These are phyloP conservation scores for Thermophis baileyi DNA, from an alignment of 2,113 vertebrate species.

Conservation along the genomic window DNA sequence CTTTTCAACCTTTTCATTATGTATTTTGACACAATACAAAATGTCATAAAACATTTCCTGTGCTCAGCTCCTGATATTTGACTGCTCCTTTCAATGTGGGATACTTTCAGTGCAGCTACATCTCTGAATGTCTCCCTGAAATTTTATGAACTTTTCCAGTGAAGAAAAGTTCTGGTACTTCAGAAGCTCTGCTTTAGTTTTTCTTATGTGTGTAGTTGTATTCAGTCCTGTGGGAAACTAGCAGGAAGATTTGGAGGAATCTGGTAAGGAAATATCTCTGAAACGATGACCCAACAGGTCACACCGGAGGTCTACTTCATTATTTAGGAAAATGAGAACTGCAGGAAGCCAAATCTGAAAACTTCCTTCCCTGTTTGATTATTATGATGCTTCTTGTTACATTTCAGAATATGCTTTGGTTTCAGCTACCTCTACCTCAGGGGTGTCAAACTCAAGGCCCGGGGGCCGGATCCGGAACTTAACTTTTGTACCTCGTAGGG, in stretches of 20 bases:
- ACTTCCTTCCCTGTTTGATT: neutral
- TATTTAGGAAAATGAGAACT: neutral
- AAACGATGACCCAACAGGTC: neutral
- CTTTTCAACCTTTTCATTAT: neutral
- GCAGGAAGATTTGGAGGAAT: neutral
- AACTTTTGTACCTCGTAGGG: neutral
- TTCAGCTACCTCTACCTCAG: neutral
- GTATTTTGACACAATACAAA: neutral
- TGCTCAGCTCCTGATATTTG: neutral
- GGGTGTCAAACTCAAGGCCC: too few species aligned
- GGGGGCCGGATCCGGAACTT: neutral
- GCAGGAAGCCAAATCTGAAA: neutral
- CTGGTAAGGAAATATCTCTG: neutral
- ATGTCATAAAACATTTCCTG: neutral
- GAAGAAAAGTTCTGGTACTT: neutral
- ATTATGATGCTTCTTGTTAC: neutral
- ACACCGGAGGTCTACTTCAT: neutral
- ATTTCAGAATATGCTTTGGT: conserved; percentile 2
- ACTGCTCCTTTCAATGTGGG: neutral
- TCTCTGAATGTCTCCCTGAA: neutral
- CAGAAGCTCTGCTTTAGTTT: neutral
- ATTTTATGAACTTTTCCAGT: neutral
- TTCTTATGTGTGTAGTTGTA: neutral
- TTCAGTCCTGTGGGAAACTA: neutral
- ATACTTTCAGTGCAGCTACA: neutral